These are phyloP conservation scores for Dryobotodes eremita DNA, from an alignment of 2,888 invertebrate genomes.

Conservation along the genomic window DNA sequence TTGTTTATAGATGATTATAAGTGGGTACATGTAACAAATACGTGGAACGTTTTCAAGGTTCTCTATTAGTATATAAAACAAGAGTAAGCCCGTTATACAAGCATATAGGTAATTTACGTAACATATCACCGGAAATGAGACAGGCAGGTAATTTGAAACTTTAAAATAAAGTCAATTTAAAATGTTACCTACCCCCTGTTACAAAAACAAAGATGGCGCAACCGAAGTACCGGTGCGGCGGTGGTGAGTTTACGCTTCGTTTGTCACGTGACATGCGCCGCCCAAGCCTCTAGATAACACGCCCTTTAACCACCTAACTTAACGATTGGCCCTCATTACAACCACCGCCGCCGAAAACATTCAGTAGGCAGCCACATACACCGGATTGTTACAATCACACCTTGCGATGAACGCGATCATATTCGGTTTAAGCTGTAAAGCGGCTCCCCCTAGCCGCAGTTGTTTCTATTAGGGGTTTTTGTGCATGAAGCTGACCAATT, in stretches of 20 bases:
- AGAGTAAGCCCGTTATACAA: background rate
- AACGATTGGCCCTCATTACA: constrained; percentile 80
- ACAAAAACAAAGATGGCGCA: constrained; percentile 85
- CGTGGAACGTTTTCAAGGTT: constrained; percentile 24
- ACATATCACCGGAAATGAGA: constrained; percentile 55
- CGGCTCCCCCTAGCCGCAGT: constrained; percentile 80
- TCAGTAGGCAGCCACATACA: constrained; percentile 68
- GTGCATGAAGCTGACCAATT: constrained; percentile 87
- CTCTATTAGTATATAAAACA: constrained; percentile 1
- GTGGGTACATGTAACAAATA: constrained; percentile 17
- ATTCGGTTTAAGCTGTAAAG: constrained; percentile 78
- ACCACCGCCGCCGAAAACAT: constrained; percentile 75
- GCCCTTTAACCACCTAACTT: constrained; percentile 81
- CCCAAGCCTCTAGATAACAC: constrained; percentile 83
- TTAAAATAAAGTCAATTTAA: constrained; percentile 67
- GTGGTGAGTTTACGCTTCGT: constrained; percentile 84
- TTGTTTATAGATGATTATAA: constrained; percentile 5
- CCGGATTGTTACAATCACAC: constrained; percentile 65
- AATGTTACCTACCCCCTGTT: constrained; percentile 73
- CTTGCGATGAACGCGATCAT: constrained; percentile 76
- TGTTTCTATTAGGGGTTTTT: constrained; percentile 86
- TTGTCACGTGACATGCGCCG: constrained; percentile 84
- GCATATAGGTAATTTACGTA: constrained; percentile 14
- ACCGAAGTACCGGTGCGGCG: constrained; percentile 76
- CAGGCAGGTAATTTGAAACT: constrained; percentile 68